Conservation (phyloP, 2,797 vertebrate species). For the Melanotaenia nigrans region DNA sequence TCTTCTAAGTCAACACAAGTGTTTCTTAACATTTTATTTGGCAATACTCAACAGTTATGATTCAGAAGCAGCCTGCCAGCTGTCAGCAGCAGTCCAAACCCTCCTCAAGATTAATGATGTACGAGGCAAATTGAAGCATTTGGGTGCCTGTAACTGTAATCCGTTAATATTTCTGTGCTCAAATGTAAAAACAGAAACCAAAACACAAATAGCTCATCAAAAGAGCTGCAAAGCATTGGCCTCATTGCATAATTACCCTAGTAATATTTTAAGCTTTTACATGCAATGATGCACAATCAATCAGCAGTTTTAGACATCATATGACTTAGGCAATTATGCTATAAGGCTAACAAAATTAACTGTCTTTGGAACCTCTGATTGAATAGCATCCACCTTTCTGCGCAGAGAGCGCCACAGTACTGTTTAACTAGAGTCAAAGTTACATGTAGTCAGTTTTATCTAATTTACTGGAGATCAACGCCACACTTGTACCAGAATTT, state of each 20-base stretch:
- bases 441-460: not conserved
- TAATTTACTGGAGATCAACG: not conserved
- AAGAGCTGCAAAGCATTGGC: too few species aligned
- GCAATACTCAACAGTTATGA: too few species aligned
- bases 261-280: too few species aligned
- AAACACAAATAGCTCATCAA: too few species aligned
- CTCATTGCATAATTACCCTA: too few species aligned
- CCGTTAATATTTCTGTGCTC: not conserved
- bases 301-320: too few species aligned
- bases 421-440: conserved; percentile 6
- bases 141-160: not conserved
- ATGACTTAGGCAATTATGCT: too few species aligned
- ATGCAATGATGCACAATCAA: too few species aligned
- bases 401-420: not conserved
- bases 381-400: not conserved
- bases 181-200: too few species aligned
- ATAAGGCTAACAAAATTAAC: not conserved
- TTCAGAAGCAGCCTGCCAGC: not conserved
- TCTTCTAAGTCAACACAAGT: not conserved
- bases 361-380: not conserved
- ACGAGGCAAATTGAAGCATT: not conserved
- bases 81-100: not conserved
- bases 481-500: not conserved
- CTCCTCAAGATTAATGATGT: not conserved
- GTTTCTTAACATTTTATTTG: not conserved